Base-by-base conservation (phyloP, 2,888 invertebrate genomes). In the Drepana falcataria region DNA sequence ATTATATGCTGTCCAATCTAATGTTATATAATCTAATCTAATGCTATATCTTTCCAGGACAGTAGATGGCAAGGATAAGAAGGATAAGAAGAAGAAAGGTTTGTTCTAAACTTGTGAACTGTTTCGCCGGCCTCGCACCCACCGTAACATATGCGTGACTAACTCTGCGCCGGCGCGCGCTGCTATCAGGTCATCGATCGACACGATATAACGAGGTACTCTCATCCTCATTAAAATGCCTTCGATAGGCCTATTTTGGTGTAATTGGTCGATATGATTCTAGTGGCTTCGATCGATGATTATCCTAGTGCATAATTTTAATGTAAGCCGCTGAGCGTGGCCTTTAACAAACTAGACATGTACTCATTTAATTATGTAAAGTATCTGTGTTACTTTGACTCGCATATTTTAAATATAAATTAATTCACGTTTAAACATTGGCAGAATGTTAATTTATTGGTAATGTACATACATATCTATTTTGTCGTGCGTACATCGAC, bases 21-120 rank as follows among this genome's bases (percentile, higher is more conserved):
- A 21, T 21, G 21, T 21, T 21, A 21, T 44, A 9, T 3, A 6
- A 44, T 44, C 44, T 44, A 44, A 44, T 44, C 9, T 44, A 9
- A 44, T 9, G 6, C 9, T 49, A 47, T 56, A 71, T 71, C 64
- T 57, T 94, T 94, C 64, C 93, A 95, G 95, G 87, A 92, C 95
- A 65, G 94, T 96, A 69, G 96, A 96, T 79, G 96, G 96, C 72
- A 96, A 96, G 91, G 96, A 96, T 77, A 96, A 96, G 88, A 96
- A 96, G 92, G 95, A 93, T 83, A 96, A 96, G 93, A 96, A 96
- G 93, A 95, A 95, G 93, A 96, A 96, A 92, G 96, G 96, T 85
- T 94, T 96, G 90, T 96, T 97, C 92, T 96, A 95, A 93, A 69
- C 58, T 65, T 64, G 73, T 71, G 71, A 62, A 59, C 66, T 60